These are phyloP conservation scores for Pachymerium ferrugineum DNA, from an alignment of 2,888 invertebrate species.

Conservation along the genomic window DNA sequence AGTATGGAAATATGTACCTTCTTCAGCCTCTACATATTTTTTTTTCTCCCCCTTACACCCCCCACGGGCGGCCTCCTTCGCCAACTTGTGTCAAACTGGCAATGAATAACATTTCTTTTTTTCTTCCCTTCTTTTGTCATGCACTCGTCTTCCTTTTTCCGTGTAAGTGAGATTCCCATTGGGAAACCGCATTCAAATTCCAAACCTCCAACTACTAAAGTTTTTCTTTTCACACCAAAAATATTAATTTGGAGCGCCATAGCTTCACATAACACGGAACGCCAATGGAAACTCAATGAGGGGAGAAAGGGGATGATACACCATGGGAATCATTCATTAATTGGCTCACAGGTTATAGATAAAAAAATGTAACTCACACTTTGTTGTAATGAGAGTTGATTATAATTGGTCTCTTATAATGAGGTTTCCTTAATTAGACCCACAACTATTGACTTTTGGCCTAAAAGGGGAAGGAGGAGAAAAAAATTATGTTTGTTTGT, in stretches of 20 bases:
- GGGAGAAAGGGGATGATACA: background rate
- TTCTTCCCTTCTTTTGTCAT: background rate
- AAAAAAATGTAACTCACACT: background rate
- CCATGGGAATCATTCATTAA: background rate
- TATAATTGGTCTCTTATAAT: background rate
- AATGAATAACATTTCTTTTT: background rate
- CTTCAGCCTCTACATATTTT: background rate
- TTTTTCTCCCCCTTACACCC: background rate
- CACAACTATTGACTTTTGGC: background rate
- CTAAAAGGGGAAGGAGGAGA: background rate
- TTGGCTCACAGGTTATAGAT: background rate
- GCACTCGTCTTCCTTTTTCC: background rate
- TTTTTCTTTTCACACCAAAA: conserved; percentile 2
- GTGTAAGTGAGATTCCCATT: background rate
- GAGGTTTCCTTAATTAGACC: too few species aligned
- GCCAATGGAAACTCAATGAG: background rate
- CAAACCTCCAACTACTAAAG: conserved; percentile 2
- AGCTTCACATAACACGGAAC: conserved; percentile 2
- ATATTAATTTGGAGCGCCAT: conserved; percentile 2
- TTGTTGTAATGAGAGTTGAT: background rate
- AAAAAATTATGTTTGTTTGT: background rate
- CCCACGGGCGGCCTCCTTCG: background rate
- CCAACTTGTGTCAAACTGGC: conserved; percentile 2
- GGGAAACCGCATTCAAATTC: background rate
- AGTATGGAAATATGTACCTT: background rate